These are phyloP conservation scores for Penaeus monodon DNA, from an alignment of 2,888 invertebrate genomes.

Conservation along the genomic window DNA sequence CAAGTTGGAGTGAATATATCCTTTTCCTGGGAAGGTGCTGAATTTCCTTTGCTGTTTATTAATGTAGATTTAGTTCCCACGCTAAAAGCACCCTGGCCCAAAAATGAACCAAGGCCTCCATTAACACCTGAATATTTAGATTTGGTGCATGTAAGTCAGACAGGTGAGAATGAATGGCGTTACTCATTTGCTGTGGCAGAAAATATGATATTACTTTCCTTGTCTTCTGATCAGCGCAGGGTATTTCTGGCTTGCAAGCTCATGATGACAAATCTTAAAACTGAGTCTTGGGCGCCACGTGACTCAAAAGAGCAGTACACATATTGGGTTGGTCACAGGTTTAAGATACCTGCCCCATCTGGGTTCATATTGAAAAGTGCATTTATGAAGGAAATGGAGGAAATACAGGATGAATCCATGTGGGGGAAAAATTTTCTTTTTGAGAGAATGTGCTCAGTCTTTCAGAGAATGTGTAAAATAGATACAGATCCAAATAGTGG, in stretches of 20 bases:
- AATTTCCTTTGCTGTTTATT: slow-evolving; percentile 20
- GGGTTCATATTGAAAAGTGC: slow-evolving; percentile 24
- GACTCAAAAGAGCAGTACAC: not conserved
- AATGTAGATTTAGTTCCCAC: slow-evolving; percentile 27
- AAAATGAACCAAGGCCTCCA: not conserved
- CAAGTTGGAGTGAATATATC: slow-evolving; percentile 24
- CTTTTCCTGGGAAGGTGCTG: slow-evolving; percentile 19
- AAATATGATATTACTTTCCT: not conserved
- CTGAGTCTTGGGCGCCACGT: slow-evolving; percentile 15
- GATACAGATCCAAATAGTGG: not conserved
- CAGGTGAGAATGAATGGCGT: slow-evolving; percentile 20
- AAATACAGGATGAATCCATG: not conserved
- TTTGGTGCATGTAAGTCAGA: not conserved
- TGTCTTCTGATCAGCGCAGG: not conserved
- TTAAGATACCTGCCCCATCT: slow-evolving; percentile 6
- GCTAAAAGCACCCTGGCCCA: slow-evolving; percentile 21
- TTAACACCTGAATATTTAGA: not conserved
- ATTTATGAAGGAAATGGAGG: slow-evolving; percentile 20
- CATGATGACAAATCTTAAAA: slow-evolving; percentile 11
- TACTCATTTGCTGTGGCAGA: slow-evolving; percentile 19
- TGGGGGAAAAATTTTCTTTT: not conserved
- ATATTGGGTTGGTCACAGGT: slow-evolving; percentile 29
- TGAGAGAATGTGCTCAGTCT: slow-evolving; percentile 23
- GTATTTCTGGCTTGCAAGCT: slow-evolving; percentile 30
- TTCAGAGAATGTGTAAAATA: slow-evolving; percentile 22